Conservation (phyloP, 1,140 invertebrate species). For the Tribolium madens region DNA sequence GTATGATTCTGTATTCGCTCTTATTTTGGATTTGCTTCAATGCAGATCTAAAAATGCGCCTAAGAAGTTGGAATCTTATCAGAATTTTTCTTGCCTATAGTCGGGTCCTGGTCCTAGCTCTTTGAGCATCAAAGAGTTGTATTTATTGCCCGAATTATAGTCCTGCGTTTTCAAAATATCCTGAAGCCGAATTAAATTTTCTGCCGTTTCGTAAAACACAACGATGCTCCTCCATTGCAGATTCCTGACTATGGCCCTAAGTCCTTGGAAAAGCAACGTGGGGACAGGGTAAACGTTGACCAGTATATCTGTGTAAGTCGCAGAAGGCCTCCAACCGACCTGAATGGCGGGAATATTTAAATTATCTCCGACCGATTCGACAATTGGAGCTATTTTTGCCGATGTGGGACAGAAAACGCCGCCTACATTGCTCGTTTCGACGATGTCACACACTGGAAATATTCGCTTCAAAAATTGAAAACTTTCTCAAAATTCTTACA, state of each 20-base stretch:
- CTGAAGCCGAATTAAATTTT: slow-evolving; percentile 83
- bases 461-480: background rate
- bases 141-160: slow-evolving; percentile 62
- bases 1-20: slow-evolving; percentile 71
- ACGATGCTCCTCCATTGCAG: slow-evolving; percentile 85
- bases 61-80: background rate
- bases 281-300: slow-evolving; percentile 81
- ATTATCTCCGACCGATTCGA: slow-evolving; percentile 78
- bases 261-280: slow-evolving; percentile 75
- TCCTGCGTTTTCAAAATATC: slow-evolving; percentile 80
- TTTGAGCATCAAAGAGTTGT: slow-evolving; percentile 72
- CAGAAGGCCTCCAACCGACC: slow-evolving; percentile 72
- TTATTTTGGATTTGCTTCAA: slow-evolving; percentile 82
- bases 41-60: slow-evolving; percentile 66
- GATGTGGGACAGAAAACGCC: slow-evolving; percentile 83
- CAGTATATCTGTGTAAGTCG: slow-evolving; percentile 65
- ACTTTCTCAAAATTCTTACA: slow-evolving; percentile 57
- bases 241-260: slow-evolving; percentile 78
- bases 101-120: slow-evolving; percentile 74
- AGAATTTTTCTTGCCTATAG: slow-evolving; percentile 65
- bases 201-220: slow-evolving; percentile 84
- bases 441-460: slow-evolving; percentile 49
- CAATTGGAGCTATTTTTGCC: slow-evolving; percentile 70
- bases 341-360: slow-evolving; percentile 81
- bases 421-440: slow-evolving; percentile 42